Base-by-base conservation (phyloP, 2,888 invertebrate species). In the Eristalinus aeneus region DNA sequence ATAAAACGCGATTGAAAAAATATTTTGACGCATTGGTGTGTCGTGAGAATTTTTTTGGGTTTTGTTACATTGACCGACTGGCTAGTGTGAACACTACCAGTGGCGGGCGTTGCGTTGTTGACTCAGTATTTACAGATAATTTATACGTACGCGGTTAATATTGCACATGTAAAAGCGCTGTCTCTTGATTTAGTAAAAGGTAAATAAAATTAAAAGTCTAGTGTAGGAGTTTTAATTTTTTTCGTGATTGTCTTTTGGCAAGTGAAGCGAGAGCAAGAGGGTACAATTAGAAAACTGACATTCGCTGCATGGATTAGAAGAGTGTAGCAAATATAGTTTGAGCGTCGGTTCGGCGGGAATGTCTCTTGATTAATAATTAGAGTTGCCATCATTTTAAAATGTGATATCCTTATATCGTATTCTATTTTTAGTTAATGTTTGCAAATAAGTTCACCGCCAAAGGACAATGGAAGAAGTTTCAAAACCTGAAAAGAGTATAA, bases 391-490 rank as follows among this genome's bases (percentile, higher is more conserved):
- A 16, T 53, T 68, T 65, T 16, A 20, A 60, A 63, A 20, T 39
- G 27, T 27, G 22, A 68, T 11, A 39, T 68, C 11, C 11, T 27
- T 73, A 27, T 58, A n/a, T 39, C 31, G 31, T 60, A 34, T 64
- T 79, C 54, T 46, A n/a, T 65, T 65, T 72, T 65, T 5, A 86
- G 86, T 86, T 86, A 71, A 86, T 86, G 86, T 81, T 82, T 71
- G 61, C 60, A 67, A 82, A 60, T 39, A 77, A 74, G 54, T 56
- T 39, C 1, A 39, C n/a, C 12, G 69, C 23, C 23, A 64, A 73
- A 20, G 12, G 34, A 82, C 77, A 82, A 92, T 92, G 92, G 92
- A 92, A 83, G 92, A 92, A 89, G 90, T 91, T 89, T 90, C 92
- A 88, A 91, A 86, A 72, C 46, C 88, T 31, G 88, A 88, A 60